A percentile compares a stretch with the other conserved stretches of the same genome.
Evolutionary conservation across 2,888 invertebrate genomes (phyloP).

Genomic region (Drosophila differens): DNA sequence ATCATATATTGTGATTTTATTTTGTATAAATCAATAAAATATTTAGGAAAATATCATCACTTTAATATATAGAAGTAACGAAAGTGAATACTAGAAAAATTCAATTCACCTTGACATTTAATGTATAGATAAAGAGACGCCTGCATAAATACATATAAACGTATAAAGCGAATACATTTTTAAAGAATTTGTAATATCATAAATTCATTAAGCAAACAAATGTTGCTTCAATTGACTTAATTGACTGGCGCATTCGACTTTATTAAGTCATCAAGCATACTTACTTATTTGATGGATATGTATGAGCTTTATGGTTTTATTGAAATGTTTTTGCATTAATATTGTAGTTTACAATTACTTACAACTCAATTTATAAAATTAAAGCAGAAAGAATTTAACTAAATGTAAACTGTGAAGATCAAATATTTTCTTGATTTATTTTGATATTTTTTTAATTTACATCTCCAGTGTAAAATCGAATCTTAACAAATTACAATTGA

Average conservation of each 20-base stretch:
- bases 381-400: neutral
- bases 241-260: neutral
- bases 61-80: neutral
- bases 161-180: neutral
- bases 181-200: neutral
- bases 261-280: neutral
- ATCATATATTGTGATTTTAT: neutral
- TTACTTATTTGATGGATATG: neutral
- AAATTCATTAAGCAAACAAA: neutral
- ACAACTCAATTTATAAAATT: neutral
- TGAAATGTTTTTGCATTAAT: neutral
- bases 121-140: neutral
- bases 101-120: no score
- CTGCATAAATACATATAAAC: neutral
- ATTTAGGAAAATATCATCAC: neutral
- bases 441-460: neutral
- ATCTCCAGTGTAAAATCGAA: neutral
- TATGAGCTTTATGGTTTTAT: neutral
- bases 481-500: neutral
- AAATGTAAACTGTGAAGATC: neutral
- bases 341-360: neutral
- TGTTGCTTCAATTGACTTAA: constrained; percentile 3
- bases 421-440: neutral
- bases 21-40: neutral
- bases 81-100: neutral